Percentiles rank a stretch among this genome's conserved stretches.
Conservation (phyloP, 1,140 invertebrate genomes). For the Zaprionus africanus region DNA sequence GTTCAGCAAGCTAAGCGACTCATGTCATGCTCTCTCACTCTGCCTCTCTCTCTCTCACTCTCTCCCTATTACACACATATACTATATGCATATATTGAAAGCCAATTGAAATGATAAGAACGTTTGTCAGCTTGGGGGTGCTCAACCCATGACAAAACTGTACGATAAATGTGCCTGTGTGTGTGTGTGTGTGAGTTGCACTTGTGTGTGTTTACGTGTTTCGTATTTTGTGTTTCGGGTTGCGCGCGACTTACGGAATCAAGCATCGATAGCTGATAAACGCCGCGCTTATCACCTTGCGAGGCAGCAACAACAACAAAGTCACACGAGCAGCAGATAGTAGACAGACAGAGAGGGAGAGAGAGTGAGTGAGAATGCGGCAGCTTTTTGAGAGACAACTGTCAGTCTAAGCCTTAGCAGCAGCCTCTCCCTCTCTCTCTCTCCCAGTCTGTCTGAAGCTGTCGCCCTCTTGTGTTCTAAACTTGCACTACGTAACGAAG, state of each 20-base stretch:
- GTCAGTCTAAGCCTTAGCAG: background rate
- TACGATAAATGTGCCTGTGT: background rate
- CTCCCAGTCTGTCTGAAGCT: background rate
- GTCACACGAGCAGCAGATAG: slow-evolving; percentile 39
- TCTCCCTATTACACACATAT: background rate
- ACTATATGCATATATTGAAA: background rate
- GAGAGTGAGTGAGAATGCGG: background rate
- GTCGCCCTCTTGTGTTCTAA: slow-evolving; percentile 16
- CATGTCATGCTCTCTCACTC: background rate
- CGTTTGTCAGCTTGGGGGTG: background rate
- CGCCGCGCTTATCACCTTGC: slow-evolving; percentile 31
- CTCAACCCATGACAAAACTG: background rate
- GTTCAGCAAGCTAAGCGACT: background rate
- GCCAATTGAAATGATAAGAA: slow-evolving; percentile 26
- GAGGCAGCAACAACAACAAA: slow-evolving; percentile 28
- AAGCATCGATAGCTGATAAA: slow-evolving; percentile 43
- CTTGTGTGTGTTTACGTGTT: slow-evolving; percentile 5
- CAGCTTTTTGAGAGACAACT: slow-evolving; percentile 25
- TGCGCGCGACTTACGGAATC: slow-evolving; percentile 35
- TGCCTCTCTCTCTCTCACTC: background rate
- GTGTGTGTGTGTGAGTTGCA: background rate
- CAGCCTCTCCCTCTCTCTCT: slow-evolving; percentile 1
- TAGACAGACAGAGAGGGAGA: slow-evolving; percentile 15
- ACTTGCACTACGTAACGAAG: slow-evolving; percentile 20
- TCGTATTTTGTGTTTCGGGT: slow-evolving; percentile 20